These are phyloP conservation scores for Taphrorychus bicolor DNA, from an alignment of 2,888 invertebrate genomes.

Conservation along the genomic window DNA sequence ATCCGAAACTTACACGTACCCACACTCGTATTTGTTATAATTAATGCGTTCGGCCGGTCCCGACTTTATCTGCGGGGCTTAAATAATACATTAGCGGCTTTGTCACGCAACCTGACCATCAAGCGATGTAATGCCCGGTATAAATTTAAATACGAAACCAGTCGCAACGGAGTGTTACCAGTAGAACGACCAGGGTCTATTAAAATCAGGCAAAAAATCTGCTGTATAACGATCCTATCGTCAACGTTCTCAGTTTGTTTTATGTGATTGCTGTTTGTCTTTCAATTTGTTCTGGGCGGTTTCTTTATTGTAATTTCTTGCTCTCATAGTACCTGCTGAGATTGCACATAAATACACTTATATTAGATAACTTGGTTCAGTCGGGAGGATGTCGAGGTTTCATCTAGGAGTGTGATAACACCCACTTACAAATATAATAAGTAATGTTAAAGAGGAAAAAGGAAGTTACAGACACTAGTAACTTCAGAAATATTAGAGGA, in stretches of 20 bases:
- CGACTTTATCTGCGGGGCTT: slow-evolving; percentile 21
- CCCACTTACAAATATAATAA: too few species aligned
- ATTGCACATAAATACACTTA: too few species aligned
- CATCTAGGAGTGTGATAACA: too few species aligned
- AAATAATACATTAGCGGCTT: slow-evolving; percentile 30
- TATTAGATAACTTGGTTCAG: too few species aligned
- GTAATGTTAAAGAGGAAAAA: too few species aligned
- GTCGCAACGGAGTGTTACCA: background rate
- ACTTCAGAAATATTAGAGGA: too few species aligned
- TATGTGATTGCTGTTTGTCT: background rate
- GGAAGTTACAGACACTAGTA: too few species aligned
- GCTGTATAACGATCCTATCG: background rate
- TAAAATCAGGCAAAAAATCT: background rate
- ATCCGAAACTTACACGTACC: slow-evolving; percentile 16
- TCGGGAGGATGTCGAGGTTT: too few species aligned
- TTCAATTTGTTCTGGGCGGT: background rate
- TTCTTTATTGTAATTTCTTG: background rate
- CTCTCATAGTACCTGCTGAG: too few species aligned
- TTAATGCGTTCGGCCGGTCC: slow-evolving; percentile 21
- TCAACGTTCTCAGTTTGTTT: background rate
- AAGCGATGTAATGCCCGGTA: background rate
- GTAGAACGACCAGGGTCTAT: background rate
- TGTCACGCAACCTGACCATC: slow-evolving; percentile 28
- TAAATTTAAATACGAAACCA: background rate
- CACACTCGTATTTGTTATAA: slow-evolving; percentile 15